Evolutionary conservation across 53 echinoderm and acorn worm species (phyloP), one percentile per base, ranked within the genome.

Genomic region (Patiria pectinifera): DNA sequence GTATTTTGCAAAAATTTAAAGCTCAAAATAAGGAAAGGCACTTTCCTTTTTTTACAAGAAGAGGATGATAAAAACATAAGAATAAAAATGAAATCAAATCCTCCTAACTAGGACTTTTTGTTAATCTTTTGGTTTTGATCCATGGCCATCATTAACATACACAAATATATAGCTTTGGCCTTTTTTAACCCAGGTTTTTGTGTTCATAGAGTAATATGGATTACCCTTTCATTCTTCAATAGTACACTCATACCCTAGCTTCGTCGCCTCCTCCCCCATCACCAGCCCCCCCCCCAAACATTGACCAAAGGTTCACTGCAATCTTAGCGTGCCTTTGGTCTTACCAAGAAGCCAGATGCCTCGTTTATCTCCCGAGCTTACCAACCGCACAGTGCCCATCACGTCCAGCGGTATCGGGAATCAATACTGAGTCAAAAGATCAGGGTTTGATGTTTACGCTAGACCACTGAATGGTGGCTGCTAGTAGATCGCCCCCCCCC

Each of bases 351-450:
- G 82, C 82, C 49, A n/a, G 22, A 15, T 62, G 35, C 62, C 70
- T 49, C 71, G 21, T 69, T 45, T 75, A 49, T 74, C 49, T 24
- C 75, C 13, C 23, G 3, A 13, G 48, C 71, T 74, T 76, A 78
- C 61, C 23, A 35, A 44, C 63, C 48, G 35, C 66, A 6, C 59
- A 18, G 62, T 62, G 89, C 61, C 53, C 86, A 75, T 88, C 88
- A 78, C 77, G n/a, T 82, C 25, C 87, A 6, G 59, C 53, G 13
- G 78, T 76, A 88, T 78, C 25, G 88, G 77, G 43, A 88, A 88
- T 88, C 88, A 88, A 88, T 88, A 88, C 21, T 60, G 9, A 88
- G 88, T 78, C 77, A 88, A 88, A 88, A 78, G 88, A 88, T 88
- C 78, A 88, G 88, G 78, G 78, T 59, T 76, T 60, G 88, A 77